Evolutionary conservation across 2,888 invertebrate species (phyloP).

Genomic region (Platycnemis pennipes): DNA sequence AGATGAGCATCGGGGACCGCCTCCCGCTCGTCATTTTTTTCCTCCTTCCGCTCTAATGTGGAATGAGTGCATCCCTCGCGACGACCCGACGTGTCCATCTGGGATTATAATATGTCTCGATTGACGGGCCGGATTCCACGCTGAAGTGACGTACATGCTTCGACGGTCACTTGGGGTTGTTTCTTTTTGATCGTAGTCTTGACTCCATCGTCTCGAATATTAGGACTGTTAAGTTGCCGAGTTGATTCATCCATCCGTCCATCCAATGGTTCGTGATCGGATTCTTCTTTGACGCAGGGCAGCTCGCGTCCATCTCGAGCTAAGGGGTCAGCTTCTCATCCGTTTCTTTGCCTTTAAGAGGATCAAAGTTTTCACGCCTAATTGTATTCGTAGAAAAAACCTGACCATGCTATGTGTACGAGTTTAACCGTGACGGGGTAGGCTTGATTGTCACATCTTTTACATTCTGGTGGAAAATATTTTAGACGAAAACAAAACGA

Average conservation of each 20-base stretch:
- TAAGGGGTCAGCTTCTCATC: not conserved
- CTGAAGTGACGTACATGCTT: not conserved
- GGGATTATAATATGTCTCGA: constrained; percentile 22
- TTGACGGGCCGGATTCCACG: not conserved
- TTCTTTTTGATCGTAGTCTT: no score
- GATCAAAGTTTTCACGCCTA: no score
- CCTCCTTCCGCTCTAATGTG: not conserved
- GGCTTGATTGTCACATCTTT: no score
- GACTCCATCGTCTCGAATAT: not conserved
- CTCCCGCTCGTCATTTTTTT: not conserved
- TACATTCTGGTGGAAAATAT: no score
- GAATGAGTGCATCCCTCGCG: not conserved
- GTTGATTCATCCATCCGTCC: not conserved
- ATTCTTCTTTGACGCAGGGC: not conserved
- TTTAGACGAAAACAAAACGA: no score
- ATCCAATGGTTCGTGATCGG: not conserved
- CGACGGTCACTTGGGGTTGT: not conserved
- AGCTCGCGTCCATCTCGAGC: not conserved
- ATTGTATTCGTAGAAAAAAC: no score
- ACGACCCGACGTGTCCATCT: not conserved
- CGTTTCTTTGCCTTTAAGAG: no score
- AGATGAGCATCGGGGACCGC: not conserved
- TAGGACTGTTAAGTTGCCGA: not conserved
- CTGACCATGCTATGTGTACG: no score
- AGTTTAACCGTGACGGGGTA: no score